phyloP scores from a whole-genome alignment of 2,113 vertebrate genomes.

The Clupea harengus region DNA sequence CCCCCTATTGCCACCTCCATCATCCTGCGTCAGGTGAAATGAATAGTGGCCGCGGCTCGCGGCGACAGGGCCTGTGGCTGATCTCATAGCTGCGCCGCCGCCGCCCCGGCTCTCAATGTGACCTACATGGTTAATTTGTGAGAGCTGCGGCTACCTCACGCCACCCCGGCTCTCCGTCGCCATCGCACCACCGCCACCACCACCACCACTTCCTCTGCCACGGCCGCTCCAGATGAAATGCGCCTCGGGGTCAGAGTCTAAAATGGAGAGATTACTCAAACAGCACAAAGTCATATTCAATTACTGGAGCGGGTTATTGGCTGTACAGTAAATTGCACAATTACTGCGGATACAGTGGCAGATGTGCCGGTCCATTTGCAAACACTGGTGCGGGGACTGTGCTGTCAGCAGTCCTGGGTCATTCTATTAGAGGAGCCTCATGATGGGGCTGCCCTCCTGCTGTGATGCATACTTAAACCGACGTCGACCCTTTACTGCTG shows the following conservation, averaged over 20 bases:
- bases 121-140: conserved; percentile 57
- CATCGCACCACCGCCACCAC: neutral
- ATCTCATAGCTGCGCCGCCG: conserved; percentile 29
- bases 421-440: conserved; percentile 56
- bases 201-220: neutral
- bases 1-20: neutral
- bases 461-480: conserved; percentile 49
- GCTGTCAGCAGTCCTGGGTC: conserved; percentile 53
- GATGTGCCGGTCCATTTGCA: conserved; percentile 53
- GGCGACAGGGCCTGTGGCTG: neutral
- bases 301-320: conserved; percentile 61
- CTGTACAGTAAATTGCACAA: conserved; percentile 67
- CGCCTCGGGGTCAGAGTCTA: conserved; percentile 48
- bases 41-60: neutral
- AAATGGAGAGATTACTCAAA: conserved; percentile 65
- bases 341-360: conserved; percentile 57
- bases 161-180: conserved; percentile 27
- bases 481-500: neutral
- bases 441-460: conserved; percentile 36
- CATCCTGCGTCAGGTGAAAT: neutral
- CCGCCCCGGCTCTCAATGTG: conserved; percentile 49
- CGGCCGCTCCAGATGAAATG: conserved; percentile 26
- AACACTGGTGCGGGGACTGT: conserved; percentile 38
- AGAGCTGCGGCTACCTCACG: conserved; percentile 36
- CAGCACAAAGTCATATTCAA: conserved; percentile 68